A percentile compares a stretch with the other conserved stretches of the same genome.
phyloP scores from a whole-genome alignment of 2,113 vertebrate species.

The Prietella phreatophila region DNA sequence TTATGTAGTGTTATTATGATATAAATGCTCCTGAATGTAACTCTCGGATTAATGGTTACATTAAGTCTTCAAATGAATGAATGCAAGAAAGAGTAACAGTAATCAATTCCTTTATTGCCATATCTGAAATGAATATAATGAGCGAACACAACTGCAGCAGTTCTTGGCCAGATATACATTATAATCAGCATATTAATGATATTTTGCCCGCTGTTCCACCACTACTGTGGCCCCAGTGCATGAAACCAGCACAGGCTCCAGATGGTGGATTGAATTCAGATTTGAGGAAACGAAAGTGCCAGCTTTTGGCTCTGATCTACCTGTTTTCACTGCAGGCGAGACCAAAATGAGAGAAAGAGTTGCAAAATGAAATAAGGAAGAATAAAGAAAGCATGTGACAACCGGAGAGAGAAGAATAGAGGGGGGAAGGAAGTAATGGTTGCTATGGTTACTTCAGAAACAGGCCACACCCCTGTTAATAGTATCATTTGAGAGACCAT shows the following conservation, averaged over 20 bases:
- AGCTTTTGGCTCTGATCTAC: not conserved
- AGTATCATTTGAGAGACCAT: not conserved
- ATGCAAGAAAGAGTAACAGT: not conserved
- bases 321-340: not conserved
- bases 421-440: not conserved
- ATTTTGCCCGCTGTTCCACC: conserved; percentile 12
- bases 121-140: conserved; percentile 8
- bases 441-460: conserved; percentile 12
- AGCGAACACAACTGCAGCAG: conserved; percentile 8
- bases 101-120: not conserved
- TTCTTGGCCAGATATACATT: conserved; percentile 3
- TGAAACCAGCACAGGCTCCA: conserved; percentile 9
- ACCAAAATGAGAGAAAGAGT: not conserved
- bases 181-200: conserved; percentile 38
- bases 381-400: not conserved
- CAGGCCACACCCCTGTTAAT: not conserved
- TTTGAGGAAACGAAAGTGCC: not conserved
- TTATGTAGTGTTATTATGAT: not conserved
- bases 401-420: not conserved
- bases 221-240: not conserved
- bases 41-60: not conserved
- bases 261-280: not conserved
- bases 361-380: not conserved
- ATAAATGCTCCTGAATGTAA: not conserved
- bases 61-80: not conserved